These are phyloP conservation scores for Xiphophorus maculatus DNA, from an alignment of 2,113 vertebrate genomes.

Conservation along the genomic window DNA sequence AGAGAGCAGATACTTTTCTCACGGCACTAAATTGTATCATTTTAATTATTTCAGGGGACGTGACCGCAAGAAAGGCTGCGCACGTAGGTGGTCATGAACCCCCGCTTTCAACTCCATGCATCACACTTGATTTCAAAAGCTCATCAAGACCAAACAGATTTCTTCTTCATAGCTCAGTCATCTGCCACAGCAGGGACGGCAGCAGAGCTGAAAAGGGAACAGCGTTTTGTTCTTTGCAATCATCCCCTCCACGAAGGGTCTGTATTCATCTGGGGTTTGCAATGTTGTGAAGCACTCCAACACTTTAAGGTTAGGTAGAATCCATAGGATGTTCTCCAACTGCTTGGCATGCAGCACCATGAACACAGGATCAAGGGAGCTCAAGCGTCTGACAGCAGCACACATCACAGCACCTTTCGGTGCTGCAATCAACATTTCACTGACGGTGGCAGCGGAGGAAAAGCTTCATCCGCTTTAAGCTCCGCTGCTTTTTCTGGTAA, in stretches of 20 bases:
- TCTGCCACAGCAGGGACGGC: slow-evolving; percentile 18
- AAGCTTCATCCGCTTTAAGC: slow-evolving; percentile 27
- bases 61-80: slow-evolving; percentile 4
- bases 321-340: slow-evolving; percentile 48
- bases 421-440: slow-evolving; percentile 43
- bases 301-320: slow-evolving; percentile 40
- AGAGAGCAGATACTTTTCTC: no score
- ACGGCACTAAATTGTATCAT: no score
- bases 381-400: slow-evolving; percentile 37
- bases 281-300: slow-evolving; percentile 35
- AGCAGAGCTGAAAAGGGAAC: slow-evolving; percentile 17
- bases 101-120: slow-evolving; percentile 17
- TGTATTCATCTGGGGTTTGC: slow-evolving; percentile 26
- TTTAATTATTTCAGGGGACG: slow-evolving; percentile 7
- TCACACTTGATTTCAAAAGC: slow-evolving; percentile 32
- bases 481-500: slow-evolving; percentile 6
- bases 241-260: slow-evolving; percentile 31
- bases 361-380: slow-evolving; percentile 48
- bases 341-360: slow-evolving; percentile 47
- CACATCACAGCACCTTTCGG: slow-evolving; percentile 45
- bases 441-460: slow-evolving; percentile 23
- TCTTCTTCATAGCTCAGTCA: slow-evolving; percentile 29
- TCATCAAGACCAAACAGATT: slow-evolving; percentile 1
- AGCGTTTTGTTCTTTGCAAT: slow-evolving; percentile 40
- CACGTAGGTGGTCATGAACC: slow-evolving; percentile 12